Evolutionary conservation across 92 coral and sea anemone species (phyloP), one percentile per base, ranked within the genome.

Genomic region (Actinostola sp.): DNA sequence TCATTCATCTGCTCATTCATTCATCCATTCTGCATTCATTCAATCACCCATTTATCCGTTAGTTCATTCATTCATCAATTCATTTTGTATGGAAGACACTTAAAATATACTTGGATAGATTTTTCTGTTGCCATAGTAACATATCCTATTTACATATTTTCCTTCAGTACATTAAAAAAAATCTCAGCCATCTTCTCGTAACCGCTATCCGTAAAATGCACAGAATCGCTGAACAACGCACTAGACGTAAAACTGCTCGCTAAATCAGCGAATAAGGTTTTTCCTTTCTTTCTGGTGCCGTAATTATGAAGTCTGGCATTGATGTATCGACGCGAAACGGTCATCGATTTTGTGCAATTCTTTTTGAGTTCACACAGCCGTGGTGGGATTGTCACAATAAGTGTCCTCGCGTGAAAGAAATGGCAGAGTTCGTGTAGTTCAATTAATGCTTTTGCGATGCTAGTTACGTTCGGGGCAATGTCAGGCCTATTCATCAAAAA

Each of bases 151-250:
- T n/a, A n/a, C n/a, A n/a, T n/a, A n/a, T n/a, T n/a, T 53, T 53
- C 60, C 25, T 53, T 53, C 2, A 53, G 20, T 20, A 53, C 20
- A 24, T 63, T 26, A 63, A 31, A 66, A 43, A 66, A 10, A 43
- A 66, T 66, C 25, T 44, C 54, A 9, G 39, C 71, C 54, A 66
- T 44, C 44, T 44, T 66, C 16, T 66, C 56, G 33, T 66, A 66
- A n/a, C 71, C 71, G 13, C 16, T 1, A 44, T 66, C 57, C 8
- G 57, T 66, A 43, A 66, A 66, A 45, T 66, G 71, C 19, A 44
- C 57, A 27, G 25, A 46, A 19, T 66, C 71, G 11, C 38, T 29
- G n/a, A 46, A 66, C 13, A 43, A 46, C 21, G 43, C 27, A 13
- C 17, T 19, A 15, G 71, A 28, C 8, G 16, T 42, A 28, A 66